Evolutionary conservation across 92 coral and sea anemone species (phyloP).

Genomic region (Epizoanthus ramosus): DNA sequence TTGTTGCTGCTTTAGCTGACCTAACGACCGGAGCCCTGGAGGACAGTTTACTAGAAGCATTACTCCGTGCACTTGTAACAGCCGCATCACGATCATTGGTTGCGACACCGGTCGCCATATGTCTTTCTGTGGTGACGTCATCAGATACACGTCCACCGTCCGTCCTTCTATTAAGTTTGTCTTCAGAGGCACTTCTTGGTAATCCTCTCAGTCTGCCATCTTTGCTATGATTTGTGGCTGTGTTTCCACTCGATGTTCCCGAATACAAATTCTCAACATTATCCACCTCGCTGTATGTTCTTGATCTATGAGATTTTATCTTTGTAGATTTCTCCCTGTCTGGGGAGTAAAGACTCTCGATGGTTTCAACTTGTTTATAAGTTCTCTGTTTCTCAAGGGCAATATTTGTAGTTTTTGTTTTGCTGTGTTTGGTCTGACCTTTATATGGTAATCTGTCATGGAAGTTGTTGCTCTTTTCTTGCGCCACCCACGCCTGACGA

Average conservation of each 20-base stretch:
- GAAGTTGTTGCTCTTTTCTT: background rate
- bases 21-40: constrained; percentile 77
- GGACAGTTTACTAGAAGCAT: constrained; percentile 59
- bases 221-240: background rate
- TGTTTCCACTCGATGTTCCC: constrained; percentile 3
- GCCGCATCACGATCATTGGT: constrained; percentile 36
- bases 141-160: background rate
- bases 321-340: constrained; percentile 27
- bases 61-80: constrained; percentile 55
- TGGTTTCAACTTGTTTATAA: constrained; percentile 7
- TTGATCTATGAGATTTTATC: constrained; percentile 59
- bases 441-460: background rate
- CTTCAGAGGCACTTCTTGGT: constrained; percentile 3
- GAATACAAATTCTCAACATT: constrained; percentile 62
- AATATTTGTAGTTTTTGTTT: constrained; percentile 37
- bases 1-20: constrained; percentile 83
- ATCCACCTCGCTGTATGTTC: constrained; percentile 74
- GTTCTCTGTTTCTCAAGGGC: constrained; percentile 32
- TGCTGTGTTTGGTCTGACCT: constrained; percentile 3
- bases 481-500: constrained; percentile 15
- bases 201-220: background rate
- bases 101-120: background rate
- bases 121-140: background rate
- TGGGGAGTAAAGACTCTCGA: constrained; percentile 3
- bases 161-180: background rate